phyloP scores from a whole-genome alignment of 2,797 vertebrate species.

The Cercopithecus mitis region DNA sequence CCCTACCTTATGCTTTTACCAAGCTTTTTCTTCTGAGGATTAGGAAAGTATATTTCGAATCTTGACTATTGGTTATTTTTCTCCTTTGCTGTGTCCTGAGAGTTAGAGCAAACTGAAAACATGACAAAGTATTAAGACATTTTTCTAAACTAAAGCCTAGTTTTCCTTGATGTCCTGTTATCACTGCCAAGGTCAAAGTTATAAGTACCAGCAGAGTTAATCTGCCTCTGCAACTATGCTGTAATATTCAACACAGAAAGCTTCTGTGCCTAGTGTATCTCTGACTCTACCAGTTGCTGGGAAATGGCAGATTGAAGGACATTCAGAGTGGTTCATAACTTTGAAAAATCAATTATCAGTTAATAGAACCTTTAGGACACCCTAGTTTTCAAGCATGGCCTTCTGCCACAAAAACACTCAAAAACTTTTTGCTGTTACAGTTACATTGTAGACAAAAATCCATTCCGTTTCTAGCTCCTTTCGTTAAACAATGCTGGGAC shows the following conservation, averaged over 20 bases:
- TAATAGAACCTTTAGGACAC: conserved; percentile 52
- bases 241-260: conserved; percentile 32
- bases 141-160: neutral
- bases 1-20: neutral
- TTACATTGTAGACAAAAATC: conserved; percentile 64
- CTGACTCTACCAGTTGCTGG: neutral
- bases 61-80: neutral
- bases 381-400: conserved; percentile 49
- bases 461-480: conserved; percentile 71
- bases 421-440: conserved; percentile 62
- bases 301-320: conserved; percentile 62
- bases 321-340: conserved; percentile 47
- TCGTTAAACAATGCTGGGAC: conserved; percentile 62
- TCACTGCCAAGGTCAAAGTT: neutral
- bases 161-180: conserved; percentile 40
- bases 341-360: conserved; percentile 68
- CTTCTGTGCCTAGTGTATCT: neutral
- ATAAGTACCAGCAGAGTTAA: neutral
- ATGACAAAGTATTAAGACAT: conserved; percentile 1
- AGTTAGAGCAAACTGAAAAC: neutral
- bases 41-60: neutral
- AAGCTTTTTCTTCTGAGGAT: neutral
- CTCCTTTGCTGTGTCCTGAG: neutral
- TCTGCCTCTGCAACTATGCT: neutral
- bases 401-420: conserved; percentile 78